Evolutionary conservation across 2,888 invertebrate species (phyloP).

Genomic region (Dynastes maya): DNA sequence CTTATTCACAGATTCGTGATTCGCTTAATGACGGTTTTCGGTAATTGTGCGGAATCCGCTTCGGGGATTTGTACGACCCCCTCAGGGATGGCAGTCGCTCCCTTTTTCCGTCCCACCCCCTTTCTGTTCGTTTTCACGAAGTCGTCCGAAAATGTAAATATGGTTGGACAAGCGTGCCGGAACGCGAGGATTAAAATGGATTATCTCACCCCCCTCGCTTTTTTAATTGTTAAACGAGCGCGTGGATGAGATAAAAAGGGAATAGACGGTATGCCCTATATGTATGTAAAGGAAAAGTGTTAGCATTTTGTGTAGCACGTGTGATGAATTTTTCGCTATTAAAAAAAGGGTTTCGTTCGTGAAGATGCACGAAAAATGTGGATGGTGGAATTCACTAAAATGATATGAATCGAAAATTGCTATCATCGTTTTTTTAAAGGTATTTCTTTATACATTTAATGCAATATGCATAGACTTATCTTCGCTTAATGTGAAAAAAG

Average conservation of each 20-base stretch:
- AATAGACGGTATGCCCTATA: neutral
- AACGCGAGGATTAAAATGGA: conserved; percentile 33
- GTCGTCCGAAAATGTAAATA: conserved; percentile 42
- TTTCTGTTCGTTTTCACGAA: neutral
- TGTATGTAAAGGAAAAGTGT: neutral
- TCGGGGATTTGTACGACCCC: neutral
- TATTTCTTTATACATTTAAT: too few species aligned
- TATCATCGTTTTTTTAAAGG: too few species aligned
- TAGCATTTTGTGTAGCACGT: neutral
- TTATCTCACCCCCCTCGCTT: conserved; percentile 33
- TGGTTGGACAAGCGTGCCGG: conserved; percentile 20
- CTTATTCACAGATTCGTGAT: conserved; percentile 45
- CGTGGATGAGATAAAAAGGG: conserved; percentile 23
- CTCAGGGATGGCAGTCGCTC: neutral
- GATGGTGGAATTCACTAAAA: neutral
- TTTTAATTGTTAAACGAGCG: conserved; percentile 37
- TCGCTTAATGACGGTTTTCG: conserved; percentile 45
- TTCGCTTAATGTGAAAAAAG: too few species aligned
- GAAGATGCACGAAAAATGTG: neutral
- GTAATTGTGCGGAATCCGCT: conserved; percentile 45
- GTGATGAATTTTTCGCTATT: conserved; percentile 8
- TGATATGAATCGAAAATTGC: neutral
- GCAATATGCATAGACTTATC: too few species aligned
- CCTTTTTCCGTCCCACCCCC: neutral
- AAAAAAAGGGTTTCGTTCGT: neutral